Base-by-base conservation (phyloP, 2,888 invertebrate genomes). In the Syrphus vitripennis region DNA sequence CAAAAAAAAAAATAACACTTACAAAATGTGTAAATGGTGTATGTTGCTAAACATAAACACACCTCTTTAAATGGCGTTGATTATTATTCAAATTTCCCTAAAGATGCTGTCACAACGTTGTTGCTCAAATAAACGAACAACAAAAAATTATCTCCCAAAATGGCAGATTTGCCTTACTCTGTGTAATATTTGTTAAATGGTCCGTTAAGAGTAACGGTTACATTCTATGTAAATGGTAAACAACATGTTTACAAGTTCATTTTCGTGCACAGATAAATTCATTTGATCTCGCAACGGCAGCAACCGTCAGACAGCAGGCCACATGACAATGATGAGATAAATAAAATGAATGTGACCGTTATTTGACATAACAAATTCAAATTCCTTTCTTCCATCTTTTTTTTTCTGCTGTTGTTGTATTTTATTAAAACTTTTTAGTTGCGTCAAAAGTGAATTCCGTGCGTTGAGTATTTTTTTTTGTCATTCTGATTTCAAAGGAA, bases 291-390 rank as follows among this genome's bases (percentile, higher is more conserved):
- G 19, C 48, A 19, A n/a, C n/a, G 31, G 14, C 61, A n/a, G n/a
- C n/a, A n/a, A n/a, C n/a, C n/a, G n/a, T n/a, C n/a, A n/a, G n/a
- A n/a, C 24, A 19, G n/a, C 29, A 57, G 10, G 29, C 10, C 16
- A 6, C 19, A 31, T 12, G 31, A 21, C 19, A 37, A 42, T 61
- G 61, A 34, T 24, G 59, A 12, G 50, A 50, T 14, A 48, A 59
- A 50, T 14, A 48, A 69, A 77, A 77, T 31, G 16, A 61, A 61
- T 59, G 61, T 61, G 61, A 59, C 77, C 77, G 29, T 40, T 16
- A 14, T 59, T 19, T 65, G 53, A 50, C 29, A 16, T 4, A 50
- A 26, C 24, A 50, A 53, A 40, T 37, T 50, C 42, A 26, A 42
- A 59, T 67, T 67, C 16, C 55, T 31, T 40, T 50, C 16, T n/a